Evolutionary conservation across 2,797 vertebrate species (phyloP).

Genomic region (Intellagama lesueurii): DNA sequence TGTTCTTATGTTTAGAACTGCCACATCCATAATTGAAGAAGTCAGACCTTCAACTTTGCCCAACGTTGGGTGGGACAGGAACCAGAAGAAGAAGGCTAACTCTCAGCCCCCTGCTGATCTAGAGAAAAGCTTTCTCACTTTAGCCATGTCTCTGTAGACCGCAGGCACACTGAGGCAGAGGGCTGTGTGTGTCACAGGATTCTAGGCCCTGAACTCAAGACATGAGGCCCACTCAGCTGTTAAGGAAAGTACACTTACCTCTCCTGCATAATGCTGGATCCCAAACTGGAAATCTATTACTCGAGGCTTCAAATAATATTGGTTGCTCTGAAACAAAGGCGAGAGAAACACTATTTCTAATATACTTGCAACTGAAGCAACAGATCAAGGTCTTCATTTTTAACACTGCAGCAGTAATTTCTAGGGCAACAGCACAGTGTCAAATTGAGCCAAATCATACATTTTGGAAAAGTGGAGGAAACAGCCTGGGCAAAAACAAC

Average conservation of each 20-base stretch:
- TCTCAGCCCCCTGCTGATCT: not conserved
- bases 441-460: not conserved
- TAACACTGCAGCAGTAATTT: not conserved
- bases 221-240: not conserved
- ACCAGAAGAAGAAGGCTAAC: not conserved
- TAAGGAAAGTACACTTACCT: conserved; percentile 79
- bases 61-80: too few relatives aligned
- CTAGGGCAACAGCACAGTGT: not conserved
- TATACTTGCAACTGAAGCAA: not conserved
- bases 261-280: conserved; percentile 93
- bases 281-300: conserved; percentile 93
- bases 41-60: too few relatives aligned
- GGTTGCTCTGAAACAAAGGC: conserved; percentile 83
- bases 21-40: too few relatives aligned
- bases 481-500: not conserved
- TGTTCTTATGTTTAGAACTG: too few relatives aligned
- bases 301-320: conserved; percentile 91
- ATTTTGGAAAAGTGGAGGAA: not conserved
- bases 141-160: not conserved
- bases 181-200: not conserved
- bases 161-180: not conserved
- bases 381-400: not conserved
- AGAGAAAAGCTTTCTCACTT: not conserved
- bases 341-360: conserved; percentile 10
- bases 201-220: not conserved